phyloP scores from a whole-genome alignment of 2,113 vertebrate genomes.

The Notothenia coriiceps region DNA sequence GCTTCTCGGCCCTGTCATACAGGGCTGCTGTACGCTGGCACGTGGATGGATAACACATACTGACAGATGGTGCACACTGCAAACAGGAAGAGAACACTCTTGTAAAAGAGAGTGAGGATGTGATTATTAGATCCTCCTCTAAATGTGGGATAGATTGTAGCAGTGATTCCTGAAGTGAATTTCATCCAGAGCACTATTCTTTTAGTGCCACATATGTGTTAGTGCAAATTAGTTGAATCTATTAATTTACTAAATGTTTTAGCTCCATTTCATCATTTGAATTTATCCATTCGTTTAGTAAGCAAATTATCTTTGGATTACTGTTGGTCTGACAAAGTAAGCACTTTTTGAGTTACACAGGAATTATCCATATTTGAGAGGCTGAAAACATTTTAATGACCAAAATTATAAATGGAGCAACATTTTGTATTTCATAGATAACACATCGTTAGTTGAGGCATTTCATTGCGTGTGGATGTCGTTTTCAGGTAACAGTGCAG shows the following conservation, averaged over 20 bases:
- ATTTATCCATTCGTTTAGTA: neutral
- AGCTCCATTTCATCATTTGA: neutral
- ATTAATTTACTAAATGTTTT: neutral
- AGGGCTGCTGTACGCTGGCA: slow-evolving; percentile 20
- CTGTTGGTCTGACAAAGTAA: neutral
- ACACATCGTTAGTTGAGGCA: too few species aligned
- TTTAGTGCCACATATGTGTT: neutral
- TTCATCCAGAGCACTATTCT: neutral
- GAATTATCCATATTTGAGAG: too few species aligned
- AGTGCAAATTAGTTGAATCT: neutral
- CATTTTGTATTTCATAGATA: too few species aligned
- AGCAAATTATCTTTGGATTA: neutral
- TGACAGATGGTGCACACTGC: slow-evolving; percentile 55
- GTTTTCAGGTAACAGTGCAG: too few species aligned
- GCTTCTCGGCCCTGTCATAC: slow-evolving; percentile 15
- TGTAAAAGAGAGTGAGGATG: neutral
- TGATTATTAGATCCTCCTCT: slow-evolving; percentile 16
- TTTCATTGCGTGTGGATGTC: too few species aligned
- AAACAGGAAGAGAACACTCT: slow-evolving; percentile 1
- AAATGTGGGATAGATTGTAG: too few species aligned
- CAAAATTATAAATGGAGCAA: neutral
- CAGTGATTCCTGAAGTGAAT: too few species aligned
- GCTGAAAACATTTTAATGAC: neutral
- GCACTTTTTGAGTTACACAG: too few species aligned
- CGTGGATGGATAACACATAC: slow-evolving; percentile 20